Evolutionary conservation across 2,888 invertebrate genomes (phyloP).

Genomic region (Gastracanthus pulcherrimus): DNA sequence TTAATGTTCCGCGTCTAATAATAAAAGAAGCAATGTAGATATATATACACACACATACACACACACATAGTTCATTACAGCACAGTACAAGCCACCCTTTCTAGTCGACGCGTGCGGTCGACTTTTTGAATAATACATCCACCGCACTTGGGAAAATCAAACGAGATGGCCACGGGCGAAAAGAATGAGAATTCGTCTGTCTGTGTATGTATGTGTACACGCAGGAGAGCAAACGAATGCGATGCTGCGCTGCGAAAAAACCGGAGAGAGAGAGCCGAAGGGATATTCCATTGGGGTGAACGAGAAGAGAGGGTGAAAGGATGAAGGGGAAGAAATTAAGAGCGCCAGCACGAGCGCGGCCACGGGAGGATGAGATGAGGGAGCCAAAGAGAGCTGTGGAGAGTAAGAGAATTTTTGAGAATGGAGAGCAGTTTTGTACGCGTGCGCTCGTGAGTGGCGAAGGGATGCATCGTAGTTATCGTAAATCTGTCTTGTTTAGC

Average conservation of each 20-base stretch:
- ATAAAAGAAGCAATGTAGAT: background rate
- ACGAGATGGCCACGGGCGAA: background rate
- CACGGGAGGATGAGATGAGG: constrained; percentile 6
- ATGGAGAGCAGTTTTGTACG: constrained; percentile 55
- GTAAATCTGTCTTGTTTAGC: constrained; percentile 46
- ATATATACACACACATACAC: background rate
- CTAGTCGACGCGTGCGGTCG: constrained; percentile 39
- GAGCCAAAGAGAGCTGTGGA: background rate
- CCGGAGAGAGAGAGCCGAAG: constrained; percentile 4
- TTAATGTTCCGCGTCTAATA: constrained; percentile 22
- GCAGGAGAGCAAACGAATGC: background rate
- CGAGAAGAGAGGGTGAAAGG: constrained; percentile 49
- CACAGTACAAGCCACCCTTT: too few relatives aligned
- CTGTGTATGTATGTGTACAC: background rate
- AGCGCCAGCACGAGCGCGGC: too few relatives aligned
- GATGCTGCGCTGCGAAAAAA: constrained; percentile 5
- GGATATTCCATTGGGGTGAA: constrained; percentile 31
- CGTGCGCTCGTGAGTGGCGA: background rate
- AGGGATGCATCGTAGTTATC: constrained; percentile 33
- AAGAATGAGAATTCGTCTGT: too few relatives aligned
- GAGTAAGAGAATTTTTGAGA: constrained; percentile 53
- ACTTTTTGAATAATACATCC: constrained; percentile 51
- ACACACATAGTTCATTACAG: background rate
- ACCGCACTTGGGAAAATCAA: constrained; percentile 42
- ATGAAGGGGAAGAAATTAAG: constrained; percentile 51